Percentiles rank a stretch among this genome's conserved stretches.
Evolutionary conservation across 2,113 vertebrate genomes (phyloP).

Genomic region (Rynchops niger): DNA sequence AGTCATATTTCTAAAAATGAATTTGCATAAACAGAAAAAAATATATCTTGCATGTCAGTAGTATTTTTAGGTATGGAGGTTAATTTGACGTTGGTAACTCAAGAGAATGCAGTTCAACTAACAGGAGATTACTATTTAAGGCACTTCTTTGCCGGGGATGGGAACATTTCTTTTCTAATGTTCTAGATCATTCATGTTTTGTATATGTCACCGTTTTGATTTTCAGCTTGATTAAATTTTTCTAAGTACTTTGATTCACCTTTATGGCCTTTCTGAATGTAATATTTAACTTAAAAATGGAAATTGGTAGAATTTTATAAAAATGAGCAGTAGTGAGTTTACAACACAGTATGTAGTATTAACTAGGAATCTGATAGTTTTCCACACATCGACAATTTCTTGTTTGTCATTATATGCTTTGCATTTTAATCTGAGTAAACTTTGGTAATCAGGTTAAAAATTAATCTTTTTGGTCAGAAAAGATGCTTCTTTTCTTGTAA

Average conservation of each 20-base stretch:
- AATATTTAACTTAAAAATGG: not conserved
- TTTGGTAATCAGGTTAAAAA: not conserved
- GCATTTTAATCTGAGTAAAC: not conserved
- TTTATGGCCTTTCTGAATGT: not conserved
- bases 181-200: not conserved
- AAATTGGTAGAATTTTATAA: not conserved
- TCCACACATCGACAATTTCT: not conserved
- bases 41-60: not conserved
- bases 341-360: not conserved
- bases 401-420: not conserved
- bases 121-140: slow-evolving; percentile 83
- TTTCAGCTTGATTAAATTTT: not conserved
- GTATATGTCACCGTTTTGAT: not conserved
- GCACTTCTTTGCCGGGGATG: slow-evolving; percentile 74
- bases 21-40: not conserved
- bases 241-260: not conserved
- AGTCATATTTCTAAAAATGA: not conserved
- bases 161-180: slow-evolving; percentile 58
- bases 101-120: slow-evolving; percentile 83
- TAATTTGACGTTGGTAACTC: slow-evolving; percentile 82
- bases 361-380: not conserved
- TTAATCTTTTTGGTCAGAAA: not conserved
- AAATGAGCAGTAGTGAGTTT: not conserved
- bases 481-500: not conserved
- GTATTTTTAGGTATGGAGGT: slow-evolving; percentile 76